phyloP scores from a whole-genome alignment of 2,797 vertebrate genomes.

The Valencia hispanica region DNA sequence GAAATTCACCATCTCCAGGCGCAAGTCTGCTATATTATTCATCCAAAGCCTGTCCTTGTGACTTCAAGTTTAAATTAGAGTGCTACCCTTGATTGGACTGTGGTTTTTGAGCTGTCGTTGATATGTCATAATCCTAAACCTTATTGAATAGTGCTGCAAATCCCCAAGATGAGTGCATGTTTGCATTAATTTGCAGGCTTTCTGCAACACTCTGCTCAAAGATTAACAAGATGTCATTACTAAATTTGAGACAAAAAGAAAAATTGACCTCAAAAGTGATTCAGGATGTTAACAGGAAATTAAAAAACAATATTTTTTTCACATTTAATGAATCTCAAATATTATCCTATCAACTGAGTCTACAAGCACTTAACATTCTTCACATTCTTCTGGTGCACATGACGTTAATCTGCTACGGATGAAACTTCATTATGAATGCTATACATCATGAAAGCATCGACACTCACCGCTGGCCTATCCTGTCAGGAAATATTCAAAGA shows the following conservation, averaged over 20 bases:
- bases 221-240: not conserved
- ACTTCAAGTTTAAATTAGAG: conserved; percentile 51
- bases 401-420: conserved; percentile 69
- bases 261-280: not conserved
- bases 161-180: conserved; percentile 27
- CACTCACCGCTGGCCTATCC: conserved; percentile 36
- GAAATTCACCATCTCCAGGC: conserved; percentile 39
- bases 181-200: conserved; percentile 43
- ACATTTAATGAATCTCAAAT: conserved; percentile 25
- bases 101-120: conserved; percentile 21
- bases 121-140: conserved; percentile 51
- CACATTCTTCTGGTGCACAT: conserved; percentile 57
- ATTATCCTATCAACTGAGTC: conserved; percentile 27
- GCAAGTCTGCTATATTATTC: conserved; percentile 37
- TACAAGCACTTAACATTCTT: conserved; percentile 26
- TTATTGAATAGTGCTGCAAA: conserved; percentile 47
- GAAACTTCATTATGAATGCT: conserved; percentile 52
- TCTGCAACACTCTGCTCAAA: conserved; percentile 8
- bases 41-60: conserved; percentile 41
- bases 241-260: not conserved
- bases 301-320: conserved; percentile 4
- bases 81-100: conserved; percentile 29
- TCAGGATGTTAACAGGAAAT: conserved; percentile 3
- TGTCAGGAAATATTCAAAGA: conserved; percentile 43
- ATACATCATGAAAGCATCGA: conserved; percentile 23